phyloP scores from a whole-genome alignment of 2,888 invertebrate species.

The Sabatieria punctata region DNA sequence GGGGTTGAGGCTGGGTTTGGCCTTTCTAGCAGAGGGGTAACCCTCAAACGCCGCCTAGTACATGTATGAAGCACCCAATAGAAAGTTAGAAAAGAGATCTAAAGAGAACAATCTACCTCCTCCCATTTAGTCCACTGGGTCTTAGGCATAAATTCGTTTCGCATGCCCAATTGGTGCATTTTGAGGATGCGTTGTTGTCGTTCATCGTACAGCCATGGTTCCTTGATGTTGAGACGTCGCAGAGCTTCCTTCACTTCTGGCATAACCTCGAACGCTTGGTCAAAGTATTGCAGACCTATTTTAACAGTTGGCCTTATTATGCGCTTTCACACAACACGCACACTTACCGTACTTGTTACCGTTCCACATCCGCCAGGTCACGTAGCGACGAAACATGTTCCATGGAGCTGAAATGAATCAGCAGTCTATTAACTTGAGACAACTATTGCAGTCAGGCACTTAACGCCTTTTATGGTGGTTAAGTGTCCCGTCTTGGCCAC shows the following conservation, averaged over 20 bases:
- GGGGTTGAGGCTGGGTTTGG: too few species aligned
- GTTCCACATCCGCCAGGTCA: constrained; percentile 24
- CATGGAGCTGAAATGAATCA: constrained; percentile 12
- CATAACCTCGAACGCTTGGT: constrained; percentile 26
- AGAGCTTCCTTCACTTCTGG: constrained; percentile 30
- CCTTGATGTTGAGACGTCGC: constrained; percentile 25
- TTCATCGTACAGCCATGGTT: constrained; percentile 48
- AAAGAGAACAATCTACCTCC: constrained; percentile 43
- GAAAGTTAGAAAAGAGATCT: too few species aligned
- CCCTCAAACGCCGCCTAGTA: too few species aligned
- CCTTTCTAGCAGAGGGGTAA: too few species aligned
- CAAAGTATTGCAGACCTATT: constrained; percentile 22
- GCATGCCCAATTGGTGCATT: constrained; percentile 59
- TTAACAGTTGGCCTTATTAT: not conserved
- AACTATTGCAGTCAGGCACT: too few species aligned
- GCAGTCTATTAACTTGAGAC: too few species aligned
- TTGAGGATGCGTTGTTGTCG: constrained; percentile 65
- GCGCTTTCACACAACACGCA: not conserved
- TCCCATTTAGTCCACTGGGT: constrained; percentile 79
- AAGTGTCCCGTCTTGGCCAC: too few species aligned
- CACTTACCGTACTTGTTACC: constrained; percentile 20
- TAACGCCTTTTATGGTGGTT: too few species aligned
- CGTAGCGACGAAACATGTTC: constrained; percentile 17
- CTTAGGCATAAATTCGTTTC: constrained; percentile 64
- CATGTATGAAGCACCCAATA: too few species aligned